Evolutionary conservation across 2,797 vertebrate genomes (phyloP), one percentile per base, ranked within the genome.

Genomic region (Cynodonichthys magdalenae): DNA sequence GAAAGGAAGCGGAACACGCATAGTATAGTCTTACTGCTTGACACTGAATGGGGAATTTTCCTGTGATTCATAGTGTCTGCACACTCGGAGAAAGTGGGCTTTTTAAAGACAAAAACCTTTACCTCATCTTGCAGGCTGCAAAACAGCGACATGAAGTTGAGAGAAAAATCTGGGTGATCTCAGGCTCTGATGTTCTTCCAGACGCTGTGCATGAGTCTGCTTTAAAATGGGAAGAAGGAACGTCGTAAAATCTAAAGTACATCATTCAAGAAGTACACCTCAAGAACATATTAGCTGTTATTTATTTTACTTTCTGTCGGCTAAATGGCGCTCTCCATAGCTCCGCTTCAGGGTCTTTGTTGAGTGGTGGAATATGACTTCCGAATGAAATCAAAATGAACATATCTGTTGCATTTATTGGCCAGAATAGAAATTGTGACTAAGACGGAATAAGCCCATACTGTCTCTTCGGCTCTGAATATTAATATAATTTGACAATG

Each of bases 251-350:
- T 75, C 61, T 55, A 34, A 71, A 74, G 62, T 72, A 55, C 84
- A 73, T 83, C 85, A 87, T 87, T 90, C 71, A 60, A 84, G 71
- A 62, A 71, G 74, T 59, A 44, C 73, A 76, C 74, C 89, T 82
- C 59, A 49, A 84, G 77, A 87, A 77, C 76, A 77, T 76, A 75
- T 83, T 81, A 74, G 79, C 77, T 44, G 27, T 77, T 89, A 80
- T 88, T 84, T 80, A 75, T 85, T 69, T 73, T 74, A 55, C 66
- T 68, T 73, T 76, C 71, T 84, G 73, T 52, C 69, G 80, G 71
- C 63, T 77, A 66, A 87, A 81, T 60, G 75, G 69, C 55, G 71
- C 82, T 83, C 46, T 55, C 15, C 42, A 64, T 64, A 58, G 70
- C 74, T 60, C 65, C 41, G 51, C 47, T 67, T 57, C 71, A 63